Evolutionary conservation across 2,888 invertebrate genomes (phyloP), one percentile per base, ranked within the genome.

Genomic region (Philaethria dido): DNA sequence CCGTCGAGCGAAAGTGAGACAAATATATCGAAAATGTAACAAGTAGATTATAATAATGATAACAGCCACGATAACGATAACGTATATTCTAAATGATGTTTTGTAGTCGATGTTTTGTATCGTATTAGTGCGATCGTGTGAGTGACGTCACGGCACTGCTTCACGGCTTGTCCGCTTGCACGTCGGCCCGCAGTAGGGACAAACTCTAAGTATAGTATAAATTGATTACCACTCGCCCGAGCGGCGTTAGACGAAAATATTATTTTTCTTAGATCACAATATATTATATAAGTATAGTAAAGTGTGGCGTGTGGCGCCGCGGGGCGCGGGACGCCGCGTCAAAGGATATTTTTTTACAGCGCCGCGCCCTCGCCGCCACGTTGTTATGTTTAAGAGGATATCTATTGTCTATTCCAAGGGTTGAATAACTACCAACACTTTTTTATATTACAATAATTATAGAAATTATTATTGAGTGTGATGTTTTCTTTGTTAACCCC

Each of bases 371-470:
- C 73, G 75, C 68, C 74, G 73, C 73, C 75, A 81, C 90, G 87
- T 91, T 92, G 92, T 92, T 92, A 92, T 88, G 92, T 92, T 92
- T 92, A 92, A 92, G 92, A 91, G 83, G 89, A 92, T 92, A 92
- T 92, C 91, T 92, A 92, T 90, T 92, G 89, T 92, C 92, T 92
- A 92, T 92, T 92, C 92, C 92, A 89, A 88, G 88, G 92, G 92
- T 91, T 89, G 84, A 85, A 85, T 85, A 90, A 91, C 87, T 89
- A 92, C 88, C 91, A 86, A 92, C 92, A 93, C 93, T 93, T 93
- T 93, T 93, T 93, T 93, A 93, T 93, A 93, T 92, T 92, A 93
- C 92, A 90, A 93, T 93, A 93, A 93, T 93, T 93, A 93, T 93
- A 93, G 93, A 93, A 92, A 93, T 93, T 93, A 93, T 93, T 93